A percentile compares a stretch with the other conserved stretches of the same genome.
These are phyloP conservation scores for Callyntrura guangdongensis DNA, from an alignment of 2,888 invertebrate species.

Conservation along the genomic window DNA sequence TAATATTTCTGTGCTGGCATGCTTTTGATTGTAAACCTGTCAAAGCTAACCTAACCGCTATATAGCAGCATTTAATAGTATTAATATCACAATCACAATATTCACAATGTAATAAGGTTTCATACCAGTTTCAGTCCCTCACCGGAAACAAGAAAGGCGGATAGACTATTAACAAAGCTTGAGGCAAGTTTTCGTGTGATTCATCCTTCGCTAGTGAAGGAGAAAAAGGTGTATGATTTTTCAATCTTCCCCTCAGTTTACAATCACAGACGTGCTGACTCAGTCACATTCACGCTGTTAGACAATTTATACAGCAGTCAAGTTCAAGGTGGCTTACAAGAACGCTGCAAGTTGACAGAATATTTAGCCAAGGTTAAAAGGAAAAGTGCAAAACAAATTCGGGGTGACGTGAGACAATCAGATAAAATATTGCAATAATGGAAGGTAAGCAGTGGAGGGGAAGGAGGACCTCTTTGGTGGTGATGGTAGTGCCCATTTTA, in stretches of 20 bases:
- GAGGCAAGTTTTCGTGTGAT: not conserved
- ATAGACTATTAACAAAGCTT: not conserved
- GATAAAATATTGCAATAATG: not conserved
- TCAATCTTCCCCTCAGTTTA: conserved; percentile 29
- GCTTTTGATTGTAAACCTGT: conserved; percentile 12
- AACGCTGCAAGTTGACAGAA: not conserved
- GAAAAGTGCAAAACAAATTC: conserved; percentile 6
- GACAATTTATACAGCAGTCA: not conserved
- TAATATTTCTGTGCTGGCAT: not conserved
- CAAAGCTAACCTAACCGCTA: not conserved
- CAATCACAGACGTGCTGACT: conserved; percentile 4
- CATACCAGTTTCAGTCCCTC: not conserved
- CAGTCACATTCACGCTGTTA: not conserved
- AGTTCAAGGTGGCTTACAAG: conserved; percentile 10
- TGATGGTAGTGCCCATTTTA: not conserved
- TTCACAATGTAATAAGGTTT: no score
- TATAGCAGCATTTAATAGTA: no score
- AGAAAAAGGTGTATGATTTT: conserved; percentile 36
- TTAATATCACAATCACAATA: no score
- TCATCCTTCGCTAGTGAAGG: not conserved
- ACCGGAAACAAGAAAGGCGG: conserved; percentile 51
- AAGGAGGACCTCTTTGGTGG: not conserved
- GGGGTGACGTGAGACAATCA: conserved; percentile 32
- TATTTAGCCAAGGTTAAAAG: not conserved
- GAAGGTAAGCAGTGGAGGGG: not conserved